Base-by-base conservation (phyloP, 92 coral and sea anemone genomes). In the Ricordea florida region DNA sequence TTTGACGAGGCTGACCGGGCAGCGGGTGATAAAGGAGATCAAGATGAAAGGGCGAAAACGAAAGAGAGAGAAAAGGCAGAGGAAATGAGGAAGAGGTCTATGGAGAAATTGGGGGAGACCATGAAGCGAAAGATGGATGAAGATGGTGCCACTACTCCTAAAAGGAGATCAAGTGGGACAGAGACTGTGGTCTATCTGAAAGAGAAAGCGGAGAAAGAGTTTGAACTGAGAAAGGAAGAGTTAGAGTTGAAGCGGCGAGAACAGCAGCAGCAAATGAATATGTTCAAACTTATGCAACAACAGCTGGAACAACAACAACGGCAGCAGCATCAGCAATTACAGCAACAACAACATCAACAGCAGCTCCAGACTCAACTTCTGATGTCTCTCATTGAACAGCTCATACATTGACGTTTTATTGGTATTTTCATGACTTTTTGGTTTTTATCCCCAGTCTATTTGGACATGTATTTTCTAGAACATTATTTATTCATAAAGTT, bases 191-290 rank as follows among this genome's bases (percentile, higher is more conserved):
- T 55, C 29, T 78, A 78, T 49, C 66, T 40, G 30, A 42, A 78
- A 22, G 67, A 48, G 32, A 78, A 67, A 66, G 84, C 84, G 24
- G 84, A 66, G 77, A 77, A 77, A 65, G 84, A 78, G 31, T 67
- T 55, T 65, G 84, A 78, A 28, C 56, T 78, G 36, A 56, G 70
- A 41, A 66, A 66, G 49, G 69, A 78, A 67, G 77, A 78, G 76
- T 48, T 78, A 31, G 35, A 67, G 57, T 55, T 78, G 26, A 78
- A 55, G 51, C 55, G 36, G 66, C 42, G 57, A 67, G 84, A 78
- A 56, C 53, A 66, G 75, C 67, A 66, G 31, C 46, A 24, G 30
- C 84, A 78, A 40, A 78, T n/a, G n/a, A n/a, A n/a, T n/a, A n/a
- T n/a, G n/a, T n/a, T n/a, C n/a, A n/a, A n/a, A n/a, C n/a, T n/a